These are phyloP conservation scores for Helicoverpa armigera DNA, from an alignment of 1,140 invertebrate genomes.

Conservation along the genomic window DNA sequence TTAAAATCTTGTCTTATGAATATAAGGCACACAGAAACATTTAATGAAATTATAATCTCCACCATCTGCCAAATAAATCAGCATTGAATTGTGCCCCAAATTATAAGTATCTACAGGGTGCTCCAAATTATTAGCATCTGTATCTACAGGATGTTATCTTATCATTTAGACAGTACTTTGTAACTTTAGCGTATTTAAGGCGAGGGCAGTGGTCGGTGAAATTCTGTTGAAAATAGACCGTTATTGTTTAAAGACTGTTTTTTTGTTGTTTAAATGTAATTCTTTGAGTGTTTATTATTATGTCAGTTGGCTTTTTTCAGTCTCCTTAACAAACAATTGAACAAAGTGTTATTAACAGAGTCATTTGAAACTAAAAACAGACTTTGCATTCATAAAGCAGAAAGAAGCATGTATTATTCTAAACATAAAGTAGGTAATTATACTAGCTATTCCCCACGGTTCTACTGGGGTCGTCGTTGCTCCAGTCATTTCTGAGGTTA, in stretches of 20 bases:
- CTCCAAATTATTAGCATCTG: slow-evolving; percentile 13
- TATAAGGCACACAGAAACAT: neutral
- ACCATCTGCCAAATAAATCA: slow-evolving; percentile 27
- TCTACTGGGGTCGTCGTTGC: no score
- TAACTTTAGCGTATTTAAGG: neutral
- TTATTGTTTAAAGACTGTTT: neutral
- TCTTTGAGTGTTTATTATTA: no score
- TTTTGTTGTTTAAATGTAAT: neutral
- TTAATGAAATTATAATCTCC: neutral
- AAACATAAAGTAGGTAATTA: no score
- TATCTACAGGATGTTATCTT: neutral
- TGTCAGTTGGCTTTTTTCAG: no score
- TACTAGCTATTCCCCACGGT: no score
- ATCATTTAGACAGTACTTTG: slow-evolving; percentile 11
- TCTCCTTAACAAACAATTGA: no score
- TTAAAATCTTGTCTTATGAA: no score
- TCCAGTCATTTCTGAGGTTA: no score
- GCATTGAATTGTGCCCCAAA: neutral
- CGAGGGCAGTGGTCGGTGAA: neutral
- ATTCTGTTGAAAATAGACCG: neutral
- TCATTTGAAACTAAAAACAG: no score
- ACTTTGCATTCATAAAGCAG: no score
- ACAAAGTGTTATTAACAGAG: no score
- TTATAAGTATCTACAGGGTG: neutral
- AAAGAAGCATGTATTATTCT: no score